Base-by-base conservation (phyloP, 2,888 invertebrate genomes). In the Apoda limacodes region DNA sequence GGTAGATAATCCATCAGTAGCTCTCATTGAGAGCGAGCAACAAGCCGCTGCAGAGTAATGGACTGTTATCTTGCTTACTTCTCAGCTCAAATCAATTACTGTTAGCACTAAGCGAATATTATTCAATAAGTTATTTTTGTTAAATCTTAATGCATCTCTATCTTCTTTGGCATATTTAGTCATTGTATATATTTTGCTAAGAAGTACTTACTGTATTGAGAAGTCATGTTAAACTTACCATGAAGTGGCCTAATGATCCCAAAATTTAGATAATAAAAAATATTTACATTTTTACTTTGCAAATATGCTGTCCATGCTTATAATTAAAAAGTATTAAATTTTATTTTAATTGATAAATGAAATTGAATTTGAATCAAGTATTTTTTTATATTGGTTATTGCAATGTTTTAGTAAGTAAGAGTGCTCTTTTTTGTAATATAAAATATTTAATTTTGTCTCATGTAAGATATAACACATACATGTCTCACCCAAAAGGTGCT, bases 271-370 rank as follows among this genome's bases (percentile, higher is more conserved):
- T n/a, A n/a, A n/a, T n/a, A n/a, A n/a, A n/a, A n/a, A n/a, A n/a
- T n/a, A n/a, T n/a, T n/a, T n/a, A n/a, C n/a, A n/a, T n/a, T n/a
- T n/a, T n/a, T n/a, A n/a, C n/a, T n/a, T n/a, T n/a, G n/a, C n/a
- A n/a, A n/a, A n/a, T n/a, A n/a, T n/a, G n/a, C n/a, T n/a, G n/a
- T n/a, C n/a, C n/a, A n/a, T n/a, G n/a, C n/a, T n/a, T 74, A 74
- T 76, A 70, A 70, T 60, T 65, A 63, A 50, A 60, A 63, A 76
- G 72, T 75, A 76, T 78, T 75, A 67, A 70, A 67, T 47, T 50
- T 51, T 46, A 46, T 51, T 52, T 50, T 53, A 55, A 56, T 60
- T 56, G 40, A 56, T 59, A 55, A 56, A 55, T 49, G 48, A 50
- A 45, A 48, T 55, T 52, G 55, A 48, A 21, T 33, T 9, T 52